Evolutionary conservation across 2,888 invertebrate genomes (phyloP).

Genomic region (Acheta domesticus): DNA sequence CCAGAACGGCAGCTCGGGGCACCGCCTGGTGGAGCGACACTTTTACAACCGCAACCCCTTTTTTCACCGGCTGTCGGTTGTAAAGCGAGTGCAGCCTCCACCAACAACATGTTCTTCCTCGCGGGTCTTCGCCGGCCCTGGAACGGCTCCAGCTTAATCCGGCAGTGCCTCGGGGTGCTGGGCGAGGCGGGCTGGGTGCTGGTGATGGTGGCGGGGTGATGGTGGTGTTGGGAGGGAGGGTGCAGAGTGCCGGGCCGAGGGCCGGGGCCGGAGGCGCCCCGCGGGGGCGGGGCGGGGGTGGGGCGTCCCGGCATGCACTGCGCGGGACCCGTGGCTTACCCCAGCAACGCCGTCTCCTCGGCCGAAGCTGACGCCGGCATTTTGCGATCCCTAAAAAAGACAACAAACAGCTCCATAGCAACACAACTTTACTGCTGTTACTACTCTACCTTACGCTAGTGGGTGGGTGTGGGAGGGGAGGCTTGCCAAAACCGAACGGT

Average conservation of each 20-base stretch:
- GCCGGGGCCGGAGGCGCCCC: not conserved
- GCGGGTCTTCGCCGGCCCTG: not conserved
- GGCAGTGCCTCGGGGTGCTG: not conserved
- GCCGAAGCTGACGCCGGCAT: constrained; percentile 70
- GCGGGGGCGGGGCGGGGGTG: not conserved
- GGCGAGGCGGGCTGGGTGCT: not conserved
- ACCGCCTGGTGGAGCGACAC: not conserved
- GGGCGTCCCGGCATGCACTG: constrained; percentile 1
- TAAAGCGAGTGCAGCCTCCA: not conserved
- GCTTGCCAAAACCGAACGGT: not conserved
- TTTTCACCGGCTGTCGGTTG: not conserved
- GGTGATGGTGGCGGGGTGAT: not conserved
- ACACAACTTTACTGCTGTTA: not conserved
- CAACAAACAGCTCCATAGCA: constrained; percentile 22
- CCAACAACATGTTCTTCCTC: not conserved
- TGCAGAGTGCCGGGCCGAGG: not conserved
- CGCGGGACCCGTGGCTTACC: constrained; percentile 60
- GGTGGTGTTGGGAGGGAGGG: not conserved
- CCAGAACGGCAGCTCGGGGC: not conserved
- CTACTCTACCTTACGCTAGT: not conserved
- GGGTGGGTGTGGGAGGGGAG: not conserved
- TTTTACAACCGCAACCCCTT: not conserved
- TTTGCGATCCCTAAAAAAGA: constrained; percentile 44
- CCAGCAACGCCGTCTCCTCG: constrained; percentile 83
- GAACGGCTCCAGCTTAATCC: not conserved